Conservation (phyloP, 2,113 vertebrate species). For the Sinocyclocheilus grahami region DNA sequence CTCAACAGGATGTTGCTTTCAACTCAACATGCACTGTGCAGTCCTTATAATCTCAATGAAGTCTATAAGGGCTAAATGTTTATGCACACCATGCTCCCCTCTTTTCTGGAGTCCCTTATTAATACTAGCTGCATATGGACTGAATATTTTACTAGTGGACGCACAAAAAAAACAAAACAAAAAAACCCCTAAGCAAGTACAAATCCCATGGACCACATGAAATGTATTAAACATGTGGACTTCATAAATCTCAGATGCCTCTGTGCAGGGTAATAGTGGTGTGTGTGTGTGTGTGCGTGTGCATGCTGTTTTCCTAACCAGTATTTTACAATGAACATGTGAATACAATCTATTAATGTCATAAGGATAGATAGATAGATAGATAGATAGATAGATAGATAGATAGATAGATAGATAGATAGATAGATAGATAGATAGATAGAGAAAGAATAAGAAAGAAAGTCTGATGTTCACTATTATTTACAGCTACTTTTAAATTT, state of each 20-base stretch:
- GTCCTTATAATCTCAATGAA: slow-evolving; percentile 47
- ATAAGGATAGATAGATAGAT: no score
- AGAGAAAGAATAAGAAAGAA: no score
- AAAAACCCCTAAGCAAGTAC: slow-evolving; percentile 69
- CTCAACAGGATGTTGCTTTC: not conserved
- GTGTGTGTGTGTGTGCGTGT: not conserved
- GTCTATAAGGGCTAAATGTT: slow-evolving; percentile 66
- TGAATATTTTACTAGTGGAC: slow-evolving; percentile 56
- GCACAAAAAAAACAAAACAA: slow-evolving; percentile 56
- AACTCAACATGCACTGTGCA: slow-evolving; percentile 2
- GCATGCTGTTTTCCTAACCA: not conserved
- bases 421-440: no score
- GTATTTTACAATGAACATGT: not conserved
- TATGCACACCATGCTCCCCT: slow-evolving; percentile 46
- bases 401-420: no score
- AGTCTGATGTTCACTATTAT: not conserved
- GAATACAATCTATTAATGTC: not conserved
- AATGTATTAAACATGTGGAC: slow-evolving; percentile 83
- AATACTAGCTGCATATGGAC: slow-evolving; percentile 70
- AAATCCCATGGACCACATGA: slow-evolving; percentile 80
- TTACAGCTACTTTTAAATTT: not conserved
- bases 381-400: no score
- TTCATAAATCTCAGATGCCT: slow-evolving; percentile 77
- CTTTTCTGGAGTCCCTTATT: slow-evolving; percentile 58
- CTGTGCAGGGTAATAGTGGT: slow-evolving; percentile 35